Evolutionary conservation across 1,140 invertebrate species (phyloP).

Genomic region (Scaptomyza montana): DNA sequence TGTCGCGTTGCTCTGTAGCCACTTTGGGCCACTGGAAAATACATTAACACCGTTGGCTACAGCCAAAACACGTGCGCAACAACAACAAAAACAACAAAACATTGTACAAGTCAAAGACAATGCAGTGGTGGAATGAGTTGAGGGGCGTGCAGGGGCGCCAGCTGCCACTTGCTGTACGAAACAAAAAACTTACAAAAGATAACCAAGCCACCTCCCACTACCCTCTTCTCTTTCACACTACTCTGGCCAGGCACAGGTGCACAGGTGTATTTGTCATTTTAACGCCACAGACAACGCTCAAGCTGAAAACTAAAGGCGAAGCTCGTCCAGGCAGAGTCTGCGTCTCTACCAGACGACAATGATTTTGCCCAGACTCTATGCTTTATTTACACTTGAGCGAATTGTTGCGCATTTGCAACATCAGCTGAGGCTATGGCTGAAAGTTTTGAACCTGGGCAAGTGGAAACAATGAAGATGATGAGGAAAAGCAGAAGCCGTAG

Average conservation of each 20-base stretch:
- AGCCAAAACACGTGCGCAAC: constrained; percentile 36
- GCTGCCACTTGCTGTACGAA: constrained; percentile 34
- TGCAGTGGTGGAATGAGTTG: constrained; percentile 25
- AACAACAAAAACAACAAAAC: constrained; percentile 5
- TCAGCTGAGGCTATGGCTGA: constrained; percentile 4
- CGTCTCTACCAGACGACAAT: constrained; percentile 10
- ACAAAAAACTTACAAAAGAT: constrained; percentile 21
- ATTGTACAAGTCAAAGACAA: constrained; percentile 22
- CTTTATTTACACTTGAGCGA: constrained; percentile 81
- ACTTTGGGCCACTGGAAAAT: constrained; percentile 61
- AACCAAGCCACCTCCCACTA: constrained; percentile 8
- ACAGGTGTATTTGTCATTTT: constrained; percentile 80
- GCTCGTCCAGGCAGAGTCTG: neutral
- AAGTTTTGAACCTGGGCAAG: constrained; percentile 48
- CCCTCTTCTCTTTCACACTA: neutral
- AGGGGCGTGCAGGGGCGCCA: constrained; percentile 16
- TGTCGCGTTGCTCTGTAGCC: constrained; percentile 27
- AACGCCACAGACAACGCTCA: constrained; percentile 49
- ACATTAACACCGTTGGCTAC: constrained; percentile 57
- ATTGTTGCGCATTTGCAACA: constrained; percentile 80
- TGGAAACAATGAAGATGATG: constrained; percentile 1
- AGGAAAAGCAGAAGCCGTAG: neutral
- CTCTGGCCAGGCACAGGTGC: neutral
- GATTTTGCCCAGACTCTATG: constrained; percentile 28
- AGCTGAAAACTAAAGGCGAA: neutral